These are phyloP conservation scores for Bufo gargarizans DNA, from an alignment of 2,113 vertebrate genomes.

Conservation along the genomic window DNA sequence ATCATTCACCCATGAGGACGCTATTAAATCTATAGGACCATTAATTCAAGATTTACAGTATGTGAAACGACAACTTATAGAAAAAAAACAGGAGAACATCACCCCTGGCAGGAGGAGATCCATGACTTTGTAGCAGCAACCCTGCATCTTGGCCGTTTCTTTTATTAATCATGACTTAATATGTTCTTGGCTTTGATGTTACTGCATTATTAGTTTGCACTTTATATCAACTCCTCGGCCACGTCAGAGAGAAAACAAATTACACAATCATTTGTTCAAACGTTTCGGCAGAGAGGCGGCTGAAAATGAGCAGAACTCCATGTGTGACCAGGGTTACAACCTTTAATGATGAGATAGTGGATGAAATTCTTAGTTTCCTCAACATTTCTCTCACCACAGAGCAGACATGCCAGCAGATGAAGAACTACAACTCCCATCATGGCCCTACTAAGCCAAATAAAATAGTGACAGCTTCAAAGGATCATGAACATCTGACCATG, in stretches of 20 bases:
- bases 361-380: too few species aligned
- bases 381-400: too few species aligned
- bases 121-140: background rate
- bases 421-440: too few species aligned
- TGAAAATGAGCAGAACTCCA: background rate
- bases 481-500: too few species aligned
- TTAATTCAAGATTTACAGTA: slow-evolving; percentile 7
- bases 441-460: too few species aligned
- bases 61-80: background rate
- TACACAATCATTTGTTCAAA: background rate
- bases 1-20: background rate
- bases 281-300: background rate
- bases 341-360: too few species aligned
- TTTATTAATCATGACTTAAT: slow-evolving; percentile 12
- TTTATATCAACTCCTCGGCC: slow-evolving; percentile 12
- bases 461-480: too few species aligned
- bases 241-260: background rate
- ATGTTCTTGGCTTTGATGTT: slow-evolving; percentile 21
- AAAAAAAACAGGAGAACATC: background rate
- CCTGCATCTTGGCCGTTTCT: background rate
- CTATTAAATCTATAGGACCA: background rate
- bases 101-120: background rate
- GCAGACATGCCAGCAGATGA: too few species aligned
- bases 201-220: background rate
- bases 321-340: too few species aligned